Evolutionary conservation across 35 echinoderm and acorn worm genomes (phyloP).

Genomic region (Eucidaris tribuloides): DNA sequence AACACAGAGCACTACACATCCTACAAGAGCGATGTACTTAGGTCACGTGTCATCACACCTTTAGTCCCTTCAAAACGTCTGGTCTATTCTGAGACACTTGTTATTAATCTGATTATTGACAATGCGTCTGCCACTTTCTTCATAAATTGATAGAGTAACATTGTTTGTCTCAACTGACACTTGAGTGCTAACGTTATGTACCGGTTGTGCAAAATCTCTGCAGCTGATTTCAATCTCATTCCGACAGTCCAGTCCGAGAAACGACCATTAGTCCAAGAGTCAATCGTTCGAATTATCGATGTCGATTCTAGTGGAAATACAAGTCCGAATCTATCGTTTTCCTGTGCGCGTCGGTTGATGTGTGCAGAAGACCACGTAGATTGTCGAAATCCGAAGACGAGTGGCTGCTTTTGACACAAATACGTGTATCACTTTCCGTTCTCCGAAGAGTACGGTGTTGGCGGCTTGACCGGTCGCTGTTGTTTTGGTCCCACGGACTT

Average conservation of each 20-base stretch:
- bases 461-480: background rate
- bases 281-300: background rate
- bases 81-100: constrained; percentile 11
- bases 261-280: background rate
- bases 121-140: background rate
- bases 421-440: background rate
- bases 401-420: background rate
- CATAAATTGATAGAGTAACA: background rate
- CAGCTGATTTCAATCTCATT: constrained; percentile 16
- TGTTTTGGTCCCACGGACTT: background rate
- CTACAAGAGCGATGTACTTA: no score
- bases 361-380: background rate
- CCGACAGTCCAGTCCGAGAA: background rate
- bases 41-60: background rate
- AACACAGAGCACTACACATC: no score
- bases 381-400: constrained; percentile 11
- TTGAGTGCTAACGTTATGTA: background rate
- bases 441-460: constrained; percentile 7
- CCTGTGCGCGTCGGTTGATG: background rate
- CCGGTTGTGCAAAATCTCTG: background rate
- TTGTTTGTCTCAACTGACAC: background rate
- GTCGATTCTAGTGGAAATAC: no score
- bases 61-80: background rate
- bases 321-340: background rate
- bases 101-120: background rate